A percentile compares a stretch with the other conserved stretches of the same genome.
Conservation (phyloP, 2,888 invertebrate species). For the Rotaria socialis region DNA sequence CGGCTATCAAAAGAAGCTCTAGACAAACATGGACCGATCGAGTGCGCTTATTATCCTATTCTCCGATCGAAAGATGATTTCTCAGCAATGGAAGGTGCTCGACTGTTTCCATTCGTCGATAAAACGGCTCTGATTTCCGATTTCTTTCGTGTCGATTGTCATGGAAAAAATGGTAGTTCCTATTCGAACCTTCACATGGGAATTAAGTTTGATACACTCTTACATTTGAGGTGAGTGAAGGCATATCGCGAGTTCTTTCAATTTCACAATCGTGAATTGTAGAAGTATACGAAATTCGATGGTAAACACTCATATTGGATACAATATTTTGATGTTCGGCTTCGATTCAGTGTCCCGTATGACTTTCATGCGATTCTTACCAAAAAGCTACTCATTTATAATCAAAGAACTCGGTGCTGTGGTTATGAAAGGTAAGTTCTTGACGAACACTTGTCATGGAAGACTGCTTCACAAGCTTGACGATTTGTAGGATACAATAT, state of each 20-base stretch:
- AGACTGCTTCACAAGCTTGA: background rate
- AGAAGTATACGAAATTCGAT: constrained; percentile 27
- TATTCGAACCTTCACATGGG: constrained; percentile 71
- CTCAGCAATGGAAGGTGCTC: constrained; percentile 49
- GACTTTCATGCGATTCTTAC: constrained; percentile 55
- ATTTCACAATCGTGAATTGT: background rate
- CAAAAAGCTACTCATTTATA: constrained; percentile 53
- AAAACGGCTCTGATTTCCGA: constrained; percentile 51
- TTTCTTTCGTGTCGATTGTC: constrained; percentile 54
- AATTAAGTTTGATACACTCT: constrained; percentile 51
- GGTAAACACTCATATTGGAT: constrained; percentile 61
- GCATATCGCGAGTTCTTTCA: background rate
- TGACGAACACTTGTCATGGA: background rate
- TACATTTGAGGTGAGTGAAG: constrained; percentile 45
- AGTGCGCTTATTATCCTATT: constrained; percentile 64
- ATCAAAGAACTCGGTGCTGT: constrained; percentile 50
- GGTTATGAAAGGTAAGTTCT: constrained; percentile 48
- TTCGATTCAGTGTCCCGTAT: constrained; percentile 81
- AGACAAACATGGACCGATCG: constrained; percentile 57
- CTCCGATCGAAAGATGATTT: constrained; percentile 50
- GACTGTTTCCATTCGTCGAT: constrained; percentile 50
- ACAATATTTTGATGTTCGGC: constrained; percentile 77
- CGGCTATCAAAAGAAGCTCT: constrained; percentile 63
- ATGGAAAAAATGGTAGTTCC: constrained; percentile 54
- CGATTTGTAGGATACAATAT: constrained; percentile 53